phyloP scores from a whole-genome alignment of 1,140 invertebrate genomes.

The Vanessa atalanta region DNA sequence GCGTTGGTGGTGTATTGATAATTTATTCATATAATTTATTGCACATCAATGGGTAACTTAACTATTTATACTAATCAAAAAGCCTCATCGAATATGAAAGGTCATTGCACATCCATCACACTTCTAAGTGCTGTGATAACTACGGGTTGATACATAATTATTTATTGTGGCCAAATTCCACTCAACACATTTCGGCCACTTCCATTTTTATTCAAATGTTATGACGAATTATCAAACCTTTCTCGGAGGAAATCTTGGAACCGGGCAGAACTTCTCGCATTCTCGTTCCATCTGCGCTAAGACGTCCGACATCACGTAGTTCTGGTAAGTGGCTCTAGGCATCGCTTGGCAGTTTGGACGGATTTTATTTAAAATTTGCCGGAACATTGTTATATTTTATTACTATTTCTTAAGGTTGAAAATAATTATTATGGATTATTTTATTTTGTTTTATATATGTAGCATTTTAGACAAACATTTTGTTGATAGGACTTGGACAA shows the following conservation, averaged over 20 bases:
- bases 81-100: no score
- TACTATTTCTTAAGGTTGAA: not conserved
- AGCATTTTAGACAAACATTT: not conserved
- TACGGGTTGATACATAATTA: no score
- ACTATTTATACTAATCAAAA: no score
- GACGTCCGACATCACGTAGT: slow-evolving; percentile 59
- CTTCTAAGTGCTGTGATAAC: no score
- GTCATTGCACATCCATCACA: no score
- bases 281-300: slow-evolving; percentile 55
- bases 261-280: slow-evolving; percentile 57
- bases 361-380: slow-evolving; percentile 20
- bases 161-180: no score
- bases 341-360: not conserved
- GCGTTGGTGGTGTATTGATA: not conserved
- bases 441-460: not conserved
- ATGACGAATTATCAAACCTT: slow-evolving; percentile 53
- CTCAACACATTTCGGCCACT: no score
- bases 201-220: no score
- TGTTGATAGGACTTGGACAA: not conserved
- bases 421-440: no score
- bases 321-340: slow-evolving; percentile 45
- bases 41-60: no score
- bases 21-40: no score
- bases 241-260: slow-evolving; percentile 54
- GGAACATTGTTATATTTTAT: slow-evolving; percentile 36